Evolutionary conservation across 2,113 vertebrate species (phyloP), one percentile per base, ranked within the genome.

Genomic region (Oncorhynchus masou): DNA sequence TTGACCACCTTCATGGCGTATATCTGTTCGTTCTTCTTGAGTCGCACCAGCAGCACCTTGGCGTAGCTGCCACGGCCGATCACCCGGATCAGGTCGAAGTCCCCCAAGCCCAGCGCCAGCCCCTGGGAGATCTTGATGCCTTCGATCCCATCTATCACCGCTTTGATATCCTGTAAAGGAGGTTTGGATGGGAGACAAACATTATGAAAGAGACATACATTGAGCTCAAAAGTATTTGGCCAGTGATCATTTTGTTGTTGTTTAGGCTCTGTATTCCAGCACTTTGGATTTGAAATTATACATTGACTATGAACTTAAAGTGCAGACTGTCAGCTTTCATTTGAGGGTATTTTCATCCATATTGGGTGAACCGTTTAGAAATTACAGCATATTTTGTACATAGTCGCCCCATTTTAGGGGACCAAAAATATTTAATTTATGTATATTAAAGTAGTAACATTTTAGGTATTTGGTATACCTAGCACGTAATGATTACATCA

Each of bases 1-100:
- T 99, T 99, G 85, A 99, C 97, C 79, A 99, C 98, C 89, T 99
- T 99, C 98, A 99, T 99, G 82, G 98, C 98, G 1, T 96, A 99
- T 48, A 95, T 87, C 74, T 97, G 96, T 68, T 97, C 96, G 0
- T 96, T 97, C 92, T 99, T 99, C 94, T 99, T 99, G 68, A 99
- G 92, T 66, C 97, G 93, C 27, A 99, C 98, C 85, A 99, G 87
- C 49, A 99, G 96, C 79, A 99, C 98, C 91, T 99, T 99, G 91
- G 98, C 98, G 1, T 99, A 99, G 91, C 97, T 99, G 68, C 98
- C 98, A 0, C 98, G 95, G 65, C 98, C 98, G 0, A 99, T 99
- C 78, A 99, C 97, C 72, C 97, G 90, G 89, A 99, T 95, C 80
- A 99, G 90, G 84, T 99, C 97, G 0, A 99, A 99, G 93, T 99